Evolutionary conservation across 2,113 vertebrate genomes (phyloP), one percentile per base, ranked within the genome.

Genomic region (Scomber japonicus): DNA sequence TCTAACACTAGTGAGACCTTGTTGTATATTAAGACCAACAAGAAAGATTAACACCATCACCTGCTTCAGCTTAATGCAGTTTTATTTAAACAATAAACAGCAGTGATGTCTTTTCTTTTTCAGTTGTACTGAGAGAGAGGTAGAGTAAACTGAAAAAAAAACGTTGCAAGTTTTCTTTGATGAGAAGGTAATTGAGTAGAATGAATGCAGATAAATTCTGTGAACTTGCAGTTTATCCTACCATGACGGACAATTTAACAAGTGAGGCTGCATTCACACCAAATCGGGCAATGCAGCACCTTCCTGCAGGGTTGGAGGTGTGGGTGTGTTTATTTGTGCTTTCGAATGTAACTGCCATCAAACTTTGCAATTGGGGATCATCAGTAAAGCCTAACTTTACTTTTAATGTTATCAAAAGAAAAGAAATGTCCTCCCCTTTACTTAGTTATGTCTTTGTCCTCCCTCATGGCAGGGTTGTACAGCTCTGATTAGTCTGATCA

Each of bases 201-300:
- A 90, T 83, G 82, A 82, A 90, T 88, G 72, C 35, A 65, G 81
- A 89, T 76, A 75, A 60, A 76, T 83, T 66, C 31, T 55, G 60
- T 79, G 64, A 90, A 75, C 75, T 81, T 65, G 68, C 75, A 80
- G 45, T 68, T 73, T 75, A 77, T 84, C 30, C 17, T 55, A 66
- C 53, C 74, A 72, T 83, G 85, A 88, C 57, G 27, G 77, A 80
- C 82, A 73, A 87, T 85, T 91, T 84, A 87, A 84, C 80, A 82
- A 82, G 80, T 73, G 11, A 64, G 60, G 53, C 69, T 65, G 45
- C 64, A 50, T 40, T 40, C 9, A 40, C 35, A 40, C 35, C 35
- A 40, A 7, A 40, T 40, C 35, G 8, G 35, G 6, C 6, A 40
- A 9, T 40, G 35, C 35, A 1, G 35, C 35, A 40, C 35, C 35